Conservation (phyloP, 2,888 invertebrate genomes). For the Polydrusus pterygomalis region DNA sequence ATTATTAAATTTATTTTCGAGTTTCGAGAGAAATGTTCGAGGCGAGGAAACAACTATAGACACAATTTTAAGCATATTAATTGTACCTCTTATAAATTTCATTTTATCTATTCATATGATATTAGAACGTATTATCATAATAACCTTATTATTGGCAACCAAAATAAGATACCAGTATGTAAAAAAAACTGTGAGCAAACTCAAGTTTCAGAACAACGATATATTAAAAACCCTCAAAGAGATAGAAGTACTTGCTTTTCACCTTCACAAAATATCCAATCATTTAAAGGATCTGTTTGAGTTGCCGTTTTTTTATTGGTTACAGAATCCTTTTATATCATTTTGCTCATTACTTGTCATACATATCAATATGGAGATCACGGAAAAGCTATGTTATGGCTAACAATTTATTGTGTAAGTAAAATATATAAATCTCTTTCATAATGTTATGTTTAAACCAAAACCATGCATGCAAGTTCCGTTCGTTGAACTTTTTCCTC, state of each 20-base stretch:
- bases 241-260: not conserved
- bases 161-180: not conserved
- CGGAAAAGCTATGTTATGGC: too few species aligned
- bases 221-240: not conserved
- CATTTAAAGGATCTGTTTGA: not conserved
- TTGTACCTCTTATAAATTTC: not conserved
- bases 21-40: not conserved
- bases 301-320: not conserved
- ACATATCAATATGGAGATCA: too few species aligned
- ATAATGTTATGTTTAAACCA: too few species aligned
- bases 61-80: not conserved
- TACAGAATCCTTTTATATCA: not conserved
- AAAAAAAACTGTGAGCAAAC: not conserved
- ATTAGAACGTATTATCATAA: not conserved
- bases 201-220: not conserved
- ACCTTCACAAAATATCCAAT: not conserved
- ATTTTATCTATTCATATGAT: not conserved
- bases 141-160: not conserved
- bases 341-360: not conserved
- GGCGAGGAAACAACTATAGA: not conserved
- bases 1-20: not conserved
- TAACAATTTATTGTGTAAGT: too few species aligned
- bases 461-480: too few species aligned
- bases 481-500: too few species aligned
- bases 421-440: too few species aligned